Conservation (phyloP, 1,140 invertebrate genomes). For the Drosophila bifasciata region DNA sequence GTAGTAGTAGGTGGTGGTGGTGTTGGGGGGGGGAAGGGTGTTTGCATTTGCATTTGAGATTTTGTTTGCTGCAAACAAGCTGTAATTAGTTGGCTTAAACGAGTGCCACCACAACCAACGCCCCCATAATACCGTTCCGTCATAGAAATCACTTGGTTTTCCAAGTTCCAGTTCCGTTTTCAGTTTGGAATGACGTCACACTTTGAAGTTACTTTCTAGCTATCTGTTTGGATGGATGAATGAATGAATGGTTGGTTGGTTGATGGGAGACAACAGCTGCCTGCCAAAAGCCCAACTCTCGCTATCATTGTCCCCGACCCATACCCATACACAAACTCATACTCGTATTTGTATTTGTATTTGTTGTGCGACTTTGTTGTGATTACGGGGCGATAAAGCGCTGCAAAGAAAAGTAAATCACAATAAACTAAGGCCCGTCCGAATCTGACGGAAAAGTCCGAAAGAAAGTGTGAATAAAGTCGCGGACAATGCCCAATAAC, state of each 20-base stretch:
- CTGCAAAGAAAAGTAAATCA: conserved; percentile 69
- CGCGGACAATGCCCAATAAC: conserved; percentile 65
- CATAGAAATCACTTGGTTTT: not conserved
- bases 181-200: conserved; percentile 44
- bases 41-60: conserved; percentile 18
- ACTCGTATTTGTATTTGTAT: conserved; percentile 58
- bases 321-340: no score
- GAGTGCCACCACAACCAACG: conserved; percentile 23
- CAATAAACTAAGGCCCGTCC: conserved; percentile 50
- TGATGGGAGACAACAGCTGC: conserved; percentile 64
- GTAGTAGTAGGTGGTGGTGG: not conserved
- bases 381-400: conserved; percentile 74
- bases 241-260: conserved; percentile 4
- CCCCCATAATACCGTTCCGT: conserved; percentile 6
- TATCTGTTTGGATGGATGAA: not conserved
- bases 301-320: conserved; percentile 50
- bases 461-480: conserved; percentile 80
- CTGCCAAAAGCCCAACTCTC: conserved; percentile 45
- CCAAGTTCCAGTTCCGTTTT: not conserved
- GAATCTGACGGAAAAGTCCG: conserved; percentile 5
- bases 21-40: not conserved
- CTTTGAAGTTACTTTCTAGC: conserved; percentile 49
- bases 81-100: conserved; percentile 65
- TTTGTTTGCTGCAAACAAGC: conserved; percentile 51
- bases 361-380: conserved; percentile 69